phyloP scores from a whole-genome alignment of 2,888 invertebrate species.

The Drosophila infuscata region DNA sequence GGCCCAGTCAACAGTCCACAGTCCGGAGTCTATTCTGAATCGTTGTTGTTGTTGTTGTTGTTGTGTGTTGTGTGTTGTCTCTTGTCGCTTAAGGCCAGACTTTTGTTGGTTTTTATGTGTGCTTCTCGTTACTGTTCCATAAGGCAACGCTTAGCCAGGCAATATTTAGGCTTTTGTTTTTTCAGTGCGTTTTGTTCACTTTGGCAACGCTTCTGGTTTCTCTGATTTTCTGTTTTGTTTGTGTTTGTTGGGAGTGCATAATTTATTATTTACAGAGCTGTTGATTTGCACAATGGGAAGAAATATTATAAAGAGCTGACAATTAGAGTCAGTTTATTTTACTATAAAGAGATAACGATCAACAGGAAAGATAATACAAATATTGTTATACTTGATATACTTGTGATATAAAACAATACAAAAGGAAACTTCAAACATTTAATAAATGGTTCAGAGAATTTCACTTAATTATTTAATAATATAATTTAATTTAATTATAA shows the following conservation, averaged over 20 bases:
- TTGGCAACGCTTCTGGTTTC: too few species aligned
- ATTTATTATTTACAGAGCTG: slow-evolving; percentile 58
- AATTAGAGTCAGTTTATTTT: slow-evolving; percentile 40
- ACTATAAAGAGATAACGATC: neutral
- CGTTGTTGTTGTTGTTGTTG: neutral
- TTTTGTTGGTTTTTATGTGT: slow-evolving; percentile 52
- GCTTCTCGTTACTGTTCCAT: slow-evolving; percentile 41
- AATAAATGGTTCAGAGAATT: neutral
- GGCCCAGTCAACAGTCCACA: slow-evolving; percentile 55
- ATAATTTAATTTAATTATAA: too few species aligned
- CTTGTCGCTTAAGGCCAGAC: slow-evolving; percentile 54
- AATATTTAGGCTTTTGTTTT: too few species aligned
- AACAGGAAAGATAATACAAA: slow-evolving; percentile 3
- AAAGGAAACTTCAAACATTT: neutral
- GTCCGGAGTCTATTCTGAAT: slow-evolving; percentile 28
- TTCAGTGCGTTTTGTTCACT: too few species aligned
- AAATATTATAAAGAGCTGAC: slow-evolving; percentile 46
- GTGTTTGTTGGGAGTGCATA: slow-evolving; percentile 22
- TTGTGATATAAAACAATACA: neutral
- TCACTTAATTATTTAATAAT: neutral
- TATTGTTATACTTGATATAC: neutral
- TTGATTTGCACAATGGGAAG: slow-evolving; percentile 44
- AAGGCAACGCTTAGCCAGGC: slow-evolving; percentile 9
- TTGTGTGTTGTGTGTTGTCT: slow-evolving; percentile 30
- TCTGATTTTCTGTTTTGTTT: too few species aligned